Evolutionary conservation across 2,888 invertebrate species (phyloP).

Genomic region (Lepidochrysops patricia): DNA sequence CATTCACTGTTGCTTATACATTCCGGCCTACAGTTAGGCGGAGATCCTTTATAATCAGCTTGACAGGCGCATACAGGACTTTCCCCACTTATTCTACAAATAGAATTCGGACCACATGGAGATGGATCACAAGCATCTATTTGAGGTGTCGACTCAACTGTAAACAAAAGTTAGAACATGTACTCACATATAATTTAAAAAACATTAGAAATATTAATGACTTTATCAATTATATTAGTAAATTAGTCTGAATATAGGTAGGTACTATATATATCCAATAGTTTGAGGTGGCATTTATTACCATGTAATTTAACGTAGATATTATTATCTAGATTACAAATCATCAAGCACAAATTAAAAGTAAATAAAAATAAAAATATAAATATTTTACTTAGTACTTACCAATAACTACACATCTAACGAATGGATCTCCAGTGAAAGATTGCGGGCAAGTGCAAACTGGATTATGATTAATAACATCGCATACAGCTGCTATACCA

Average conservation of each 20-base stretch:
- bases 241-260: not conserved
- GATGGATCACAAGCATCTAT: conserved; percentile 79
- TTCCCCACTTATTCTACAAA: conserved; percentile 79
- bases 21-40: conserved; percentile 86
- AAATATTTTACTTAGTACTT: conserved; percentile 24
- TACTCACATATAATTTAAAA: not conserved
- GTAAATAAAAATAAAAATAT: conserved; percentile 10
- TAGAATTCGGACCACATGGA: conserved; percentile 85
- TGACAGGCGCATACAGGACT: conserved; percentile 84
- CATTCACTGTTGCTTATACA: conserved; percentile 87
- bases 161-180: conserved; percentile 19
- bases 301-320: no score
- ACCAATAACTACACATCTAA: conserved; percentile 75
- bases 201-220: not conserved
- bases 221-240: no score
- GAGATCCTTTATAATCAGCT: conserved; percentile 78
- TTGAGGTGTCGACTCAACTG: conserved; percentile 36
- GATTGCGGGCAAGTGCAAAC: conserved; percentile 82
- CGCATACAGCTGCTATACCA: conserved; percentile 81
- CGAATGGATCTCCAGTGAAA: conserved; percentile 86
- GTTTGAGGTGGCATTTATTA: no score
- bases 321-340: no score
- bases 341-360: no score
- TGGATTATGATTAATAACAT: conserved; percentile 84
- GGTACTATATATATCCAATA: no score